Evolutionary conservation across 2,888 invertebrate genomes (phyloP), one percentile per base, ranked within the genome.

Genomic region (Nephrotoma appendiculata): DNA sequence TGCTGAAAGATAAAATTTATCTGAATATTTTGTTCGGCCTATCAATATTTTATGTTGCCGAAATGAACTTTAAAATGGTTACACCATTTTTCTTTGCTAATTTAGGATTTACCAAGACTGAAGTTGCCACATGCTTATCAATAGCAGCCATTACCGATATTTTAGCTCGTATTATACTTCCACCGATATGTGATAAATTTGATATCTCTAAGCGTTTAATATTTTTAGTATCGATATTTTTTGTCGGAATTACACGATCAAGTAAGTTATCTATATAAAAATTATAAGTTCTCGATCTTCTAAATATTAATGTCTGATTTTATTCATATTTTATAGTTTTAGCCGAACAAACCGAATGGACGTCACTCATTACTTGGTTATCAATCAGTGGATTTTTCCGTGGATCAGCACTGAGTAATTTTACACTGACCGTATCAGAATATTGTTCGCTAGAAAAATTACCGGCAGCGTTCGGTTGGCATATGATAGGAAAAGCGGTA

Each of bases 381-480:
- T 94, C 95, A 0, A 94, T 96, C 87, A 95, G 95, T 90, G 96
- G 96, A 15, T 96, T 96, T 92, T 94, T 96, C 91, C 93, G 96
- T 87, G 96, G 96, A 87, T 94, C 95, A 89, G 95, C 96, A 15
- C 92, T 96, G 85, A 95, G 95, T 89, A 96, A 96, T 91, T 94
- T 96, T 90, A 95, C 95, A 45, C 93, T 96, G 6, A 95, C 95
- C n/a, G 95, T 96, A 88, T 95, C 96, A 0, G 96, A 96, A 91
- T 95, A 95, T 89, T 95, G 95, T 88, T 94, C 95, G 0, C 90
- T 94, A 88, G 95, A 96, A 89, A 95, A 95, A 89, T 90, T 96
- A 88, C 96, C 96, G 0, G 95, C 95, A 6, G 96, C 96, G 11
- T 95, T 95, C 89, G 96, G 96, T 15, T 92, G 96, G 89, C 96